Conservation (phyloP, 2,888 invertebrate genomes). For the Lampropteryx suffumata region DNA sequence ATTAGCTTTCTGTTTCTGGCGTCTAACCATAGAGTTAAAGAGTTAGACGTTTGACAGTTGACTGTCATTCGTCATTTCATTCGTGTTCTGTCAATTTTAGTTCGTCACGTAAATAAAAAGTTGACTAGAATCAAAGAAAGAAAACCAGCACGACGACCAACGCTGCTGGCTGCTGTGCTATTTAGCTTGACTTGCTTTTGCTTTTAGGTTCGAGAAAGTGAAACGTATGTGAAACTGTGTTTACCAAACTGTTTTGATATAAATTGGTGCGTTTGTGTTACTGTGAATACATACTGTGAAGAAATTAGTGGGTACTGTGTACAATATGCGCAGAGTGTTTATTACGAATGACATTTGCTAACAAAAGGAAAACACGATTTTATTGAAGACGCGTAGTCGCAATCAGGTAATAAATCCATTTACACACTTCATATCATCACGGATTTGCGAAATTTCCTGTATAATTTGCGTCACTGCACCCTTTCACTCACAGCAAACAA, state of each 20-base stretch:
- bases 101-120: too few relatives aligned
- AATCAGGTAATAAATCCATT: slow-evolving; percentile 50
- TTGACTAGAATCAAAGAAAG: slow-evolving; percentile 33
- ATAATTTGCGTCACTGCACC: slow-evolving; percentile 49
- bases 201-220: slow-evolving; percentile 42
- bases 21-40: too few relatives aligned
- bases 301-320: slow-evolving; percentile 62
- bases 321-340: slow-evolving; percentile 78
- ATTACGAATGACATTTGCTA: slow-evolving; percentile 78
- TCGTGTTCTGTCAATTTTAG: too few relatives aligned
- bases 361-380: slow-evolving; percentile 68
- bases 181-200: background rate
- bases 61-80: too few relatives aligned
- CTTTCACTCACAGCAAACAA: slow-evolving; percentile 63
- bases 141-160: too few relatives aligned
- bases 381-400: slow-evolving; percentile 41
- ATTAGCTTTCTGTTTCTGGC: too few relatives aligned
- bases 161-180: too few relatives aligned
- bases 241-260: slow-evolving; percentile 47
- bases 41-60: too few relatives aligned
- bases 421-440: slow-evolving; percentile 3
- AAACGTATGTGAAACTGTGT: slow-evolving; percentile 45
- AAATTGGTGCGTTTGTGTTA: slow-evolving; percentile 43
- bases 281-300: slow-evolving; percentile 53
- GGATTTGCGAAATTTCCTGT: background rate